Evolutionary conservation across 1,140 invertebrate genomes (phyloP), one percentile per base, ranked within the genome.

Genomic region (Hetaerina americana): DNA sequence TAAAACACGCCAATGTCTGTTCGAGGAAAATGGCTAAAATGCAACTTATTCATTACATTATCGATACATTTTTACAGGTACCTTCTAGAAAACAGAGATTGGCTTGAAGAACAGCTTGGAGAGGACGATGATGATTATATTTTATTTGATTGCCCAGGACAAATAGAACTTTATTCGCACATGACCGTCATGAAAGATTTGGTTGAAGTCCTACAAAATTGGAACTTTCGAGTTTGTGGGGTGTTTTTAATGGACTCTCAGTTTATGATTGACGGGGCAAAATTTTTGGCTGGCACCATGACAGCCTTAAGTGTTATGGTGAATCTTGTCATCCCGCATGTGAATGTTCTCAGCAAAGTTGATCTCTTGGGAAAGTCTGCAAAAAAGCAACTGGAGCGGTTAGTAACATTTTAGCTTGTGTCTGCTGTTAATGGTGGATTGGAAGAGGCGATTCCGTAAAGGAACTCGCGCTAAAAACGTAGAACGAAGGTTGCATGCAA

Each of bases 101-200:
- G 96, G 96, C 80, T 99, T 6, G 87, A 92, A 76, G 92, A 96
- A 69, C 88, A 94, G 78, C 80, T 97, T 15, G 89, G 87, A 15
- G 89, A 92, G 71, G 85, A 87, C 1, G 90, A 93, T 73, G 89
- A 93, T 75, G 97, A 99, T 82, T 99, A 99, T 78, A 89, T 98
- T 70, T 82, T 99, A n/a, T 98, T 99, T 80, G 97, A 99, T 83
- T 98, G 96, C 81, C 97, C 97, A 12, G 97, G 97, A 5, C 97
- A 99, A 86, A 97, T 99, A 74, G 98, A 99, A 82, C 82, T 99
- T 0, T 99, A 98, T 80, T 98, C 95, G 27, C 97, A 99, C 81
- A 86, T 99, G 78, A 90, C 92, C 68, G 89, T 95, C 15, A 95
- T 99, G 80, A 87, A 87, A 75, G 87, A 90, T 75, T 81, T 99